These are phyloP conservation scores for Crotalus tigris DNA, from an alignment of 2,113 vertebrate species.

Conservation along the genomic window DNA sequence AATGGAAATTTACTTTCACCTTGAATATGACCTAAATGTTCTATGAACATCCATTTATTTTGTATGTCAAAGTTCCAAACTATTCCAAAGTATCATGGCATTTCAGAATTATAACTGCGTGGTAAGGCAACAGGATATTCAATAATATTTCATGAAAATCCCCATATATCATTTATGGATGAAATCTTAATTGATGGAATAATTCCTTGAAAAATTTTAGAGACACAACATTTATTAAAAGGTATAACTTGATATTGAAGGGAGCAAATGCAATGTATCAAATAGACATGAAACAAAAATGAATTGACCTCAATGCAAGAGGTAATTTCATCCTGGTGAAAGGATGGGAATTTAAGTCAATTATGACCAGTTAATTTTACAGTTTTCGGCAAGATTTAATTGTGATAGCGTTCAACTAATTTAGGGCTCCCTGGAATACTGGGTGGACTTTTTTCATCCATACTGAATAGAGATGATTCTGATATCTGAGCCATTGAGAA, in stretches of 20 bases:
- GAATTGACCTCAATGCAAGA: neutral
- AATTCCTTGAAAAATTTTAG: neutral
- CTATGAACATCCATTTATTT: neutral
- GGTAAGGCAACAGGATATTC: neutral
- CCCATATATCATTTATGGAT: neutral
- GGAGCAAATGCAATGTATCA: neutral
- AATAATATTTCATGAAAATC: neutral
- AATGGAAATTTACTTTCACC: neutral
- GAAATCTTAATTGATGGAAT: neutral
- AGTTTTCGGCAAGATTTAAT: neutral
- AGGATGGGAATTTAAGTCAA: neutral
- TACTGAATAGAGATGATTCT: neutral
- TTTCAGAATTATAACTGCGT: neutral
- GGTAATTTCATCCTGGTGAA: neutral
- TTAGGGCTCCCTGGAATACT: neutral
- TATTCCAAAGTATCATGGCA: neutral
- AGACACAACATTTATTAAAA: neutral
- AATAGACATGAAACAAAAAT: neutral
- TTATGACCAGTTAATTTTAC: neutral
- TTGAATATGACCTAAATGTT: neutral
- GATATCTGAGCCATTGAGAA: neutral
- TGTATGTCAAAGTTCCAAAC: neutral
- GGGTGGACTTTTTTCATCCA: neutral
- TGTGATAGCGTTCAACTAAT: neutral
- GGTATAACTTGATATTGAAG: neutral